A percentile compares a stretch with the other conserved stretches of the same genome.
Conservation (phyloP, 2,113 vertebrate genomes). For the Stegastes partitus region DNA sequence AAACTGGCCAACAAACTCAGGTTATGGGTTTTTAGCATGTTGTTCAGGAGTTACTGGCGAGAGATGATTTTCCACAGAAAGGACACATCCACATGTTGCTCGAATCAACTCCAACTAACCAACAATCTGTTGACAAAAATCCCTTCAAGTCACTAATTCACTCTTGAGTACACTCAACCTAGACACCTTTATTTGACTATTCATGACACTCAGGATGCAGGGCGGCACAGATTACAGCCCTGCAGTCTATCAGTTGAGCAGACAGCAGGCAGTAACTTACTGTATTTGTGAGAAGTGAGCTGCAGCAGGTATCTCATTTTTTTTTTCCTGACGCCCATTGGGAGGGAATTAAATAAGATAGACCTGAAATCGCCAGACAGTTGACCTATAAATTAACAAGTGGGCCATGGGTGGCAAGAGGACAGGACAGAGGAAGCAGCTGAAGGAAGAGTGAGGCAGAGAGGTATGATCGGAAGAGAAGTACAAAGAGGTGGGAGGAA, state of each 20-base stretch:
- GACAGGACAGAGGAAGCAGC: conserved; percentile 25
- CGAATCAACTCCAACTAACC: not conserved
- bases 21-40: too few relatives aligned
- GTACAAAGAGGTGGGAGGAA: conserved; percentile 12
- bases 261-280: conserved; percentile 47
- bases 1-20: not conserved
- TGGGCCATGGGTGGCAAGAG: conserved; percentile 54
- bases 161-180: conserved; percentile 2
- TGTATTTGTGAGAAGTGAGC: conserved; percentile 40
- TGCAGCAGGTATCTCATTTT: conserved; percentile 53
- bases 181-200: conserved; percentile 16
- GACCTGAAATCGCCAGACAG: conserved; percentile 65
- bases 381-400: conserved; percentile 77
- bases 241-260: conserved; percentile 29
- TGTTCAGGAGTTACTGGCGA: not conserved
- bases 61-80: conserved; percentile 16
- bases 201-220: conserved; percentile 29
- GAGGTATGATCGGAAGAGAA: conserved; percentile 34
- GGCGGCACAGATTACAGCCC: conserved; percentile 39
- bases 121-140: not conserved
- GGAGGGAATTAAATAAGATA: conserved; percentile 64
- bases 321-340: conserved; percentile 37
- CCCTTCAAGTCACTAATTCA: not conserved
- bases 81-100: conserved; percentile 4
- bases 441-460: conserved; percentile 31